Base-by-base conservation (phyloP, 1,140 invertebrate genomes). In the Nymphalis io region DNA sequence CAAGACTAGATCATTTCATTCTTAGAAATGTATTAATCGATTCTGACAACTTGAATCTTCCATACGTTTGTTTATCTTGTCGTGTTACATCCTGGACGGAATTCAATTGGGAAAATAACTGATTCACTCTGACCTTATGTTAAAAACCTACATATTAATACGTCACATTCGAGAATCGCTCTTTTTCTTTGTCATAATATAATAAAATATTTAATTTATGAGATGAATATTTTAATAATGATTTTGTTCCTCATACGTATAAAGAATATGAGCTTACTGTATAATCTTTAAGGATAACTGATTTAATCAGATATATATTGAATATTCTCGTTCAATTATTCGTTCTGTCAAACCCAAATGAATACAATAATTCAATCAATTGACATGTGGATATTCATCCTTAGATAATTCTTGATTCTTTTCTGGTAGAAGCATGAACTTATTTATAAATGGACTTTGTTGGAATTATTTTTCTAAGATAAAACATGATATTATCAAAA, bases 71-170 rank as follows among this genome's bases (percentile, higher is more conserved):
- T 51, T 51, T 20, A 20, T 42, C 12, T 13, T 42, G 12, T n/a
- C 40, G 1, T n/a, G 1, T n/a, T 39, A 64, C 51, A 64, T 57
- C 62, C 62, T 64, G 62, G 55, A 64, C 21, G 38, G 51, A 23
- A 18, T 55, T 21, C n/a, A 55, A 62, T 69, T 39, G 67, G 67
- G 51, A 69, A 69, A 69, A 57, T 62, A 53, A 58, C 60, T 69
- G 51, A 69, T 33, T 69, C 67, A 62, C 51, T 12, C 13, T 38
- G 67, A 69, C 60, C 67, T 69, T 69, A 62, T 15, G 20, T 20
- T 55, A 42, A 64, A 39, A 55, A 64, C 61, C 46, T 63, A 38
- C 51, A 38, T 64, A 39, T 58, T 12, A 1, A 12, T 55, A 59
- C 57, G 57, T 59, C 57, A 59, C 4, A 59, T 4, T 64, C 33